Base-by-base conservation (phyloP, 2,797 vertebrate genomes). In the Lepilemur septentrionalis region DNA sequence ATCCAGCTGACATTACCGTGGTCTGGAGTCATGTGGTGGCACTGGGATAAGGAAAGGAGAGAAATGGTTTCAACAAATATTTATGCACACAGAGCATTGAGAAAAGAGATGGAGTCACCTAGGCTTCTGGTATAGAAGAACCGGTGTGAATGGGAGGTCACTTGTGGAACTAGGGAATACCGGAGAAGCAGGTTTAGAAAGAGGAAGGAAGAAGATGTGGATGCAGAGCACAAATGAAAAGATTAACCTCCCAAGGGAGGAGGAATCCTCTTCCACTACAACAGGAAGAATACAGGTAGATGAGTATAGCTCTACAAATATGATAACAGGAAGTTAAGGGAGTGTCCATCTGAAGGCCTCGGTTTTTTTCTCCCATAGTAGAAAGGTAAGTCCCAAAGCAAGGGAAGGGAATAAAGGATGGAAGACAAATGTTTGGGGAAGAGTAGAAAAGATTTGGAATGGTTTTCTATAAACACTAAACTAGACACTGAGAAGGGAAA, bases 111-210 rank as follows among this genome's bases (percentile, higher is more conserved):
- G 20, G 8, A 14, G 7, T 52, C 48, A 48, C 8, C n/a, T 3
- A 41, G 50, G 63, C 78, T 83, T 90, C 63, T 50, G 20, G 4
- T 35, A 25, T 38, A 52, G 61, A 82, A 32, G 30, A 89, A 25
- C 41, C 20, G 18, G 48, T 65, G 61, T 75, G 23, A 88, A 59
- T 70, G 20, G 13, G 48, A 50, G 43, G 30, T 73, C 20, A 63
- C 55, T 76, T 57, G 9, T 76, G 7, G 69, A 93, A 25, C 43
- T 4, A 35, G 48, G 43, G 32, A 89, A 76, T 46, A 72, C 38
- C 9, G 6, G 52, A 93, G n/a, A 91, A 85, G 57, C 82, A 94
- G n/a, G 32, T 78, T 97, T 83, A 52, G 48, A 52, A 95, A 91
- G 75, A 84, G 32, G 46, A 88, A 73, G 50, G 43, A 92, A 11